Conservation (phyloP, 2,113 vertebrate species). For the Baryphthengus martii region DNA sequence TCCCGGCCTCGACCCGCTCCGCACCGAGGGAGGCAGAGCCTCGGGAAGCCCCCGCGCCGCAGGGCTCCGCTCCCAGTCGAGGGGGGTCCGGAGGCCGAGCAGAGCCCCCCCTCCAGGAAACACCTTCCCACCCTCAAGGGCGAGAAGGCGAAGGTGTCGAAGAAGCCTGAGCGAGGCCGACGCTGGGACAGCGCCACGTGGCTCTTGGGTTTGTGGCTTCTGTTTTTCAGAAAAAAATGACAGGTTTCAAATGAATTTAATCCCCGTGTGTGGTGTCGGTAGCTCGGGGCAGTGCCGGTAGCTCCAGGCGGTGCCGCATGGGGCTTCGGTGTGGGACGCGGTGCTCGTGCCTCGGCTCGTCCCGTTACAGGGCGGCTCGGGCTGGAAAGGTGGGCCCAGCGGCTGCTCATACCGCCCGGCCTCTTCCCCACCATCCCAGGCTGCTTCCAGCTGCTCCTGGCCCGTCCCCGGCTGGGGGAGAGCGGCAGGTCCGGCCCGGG, state of each 20-base stretch:
- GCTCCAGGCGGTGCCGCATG: too few species aligned
- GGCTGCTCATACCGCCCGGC: too few species aligned
- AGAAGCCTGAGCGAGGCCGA: background rate
- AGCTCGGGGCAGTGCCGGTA: fast-evolving
- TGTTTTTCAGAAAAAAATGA: background rate
- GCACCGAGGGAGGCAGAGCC: background rate
- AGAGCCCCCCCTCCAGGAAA: too few species aligned
- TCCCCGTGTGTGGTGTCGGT: too few species aligned
- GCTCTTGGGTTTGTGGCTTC: background rate
- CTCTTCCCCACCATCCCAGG: background rate
- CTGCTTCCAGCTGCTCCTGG: background rate
- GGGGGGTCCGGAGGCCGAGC: background rate
- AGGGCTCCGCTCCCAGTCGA: background rate
- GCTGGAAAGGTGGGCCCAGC: too few species aligned
- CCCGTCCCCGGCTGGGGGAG: fast-evolving
- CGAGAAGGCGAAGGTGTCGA: fast-evolving
- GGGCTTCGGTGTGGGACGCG: too few species aligned
- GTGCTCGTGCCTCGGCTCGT: too few species aligned
- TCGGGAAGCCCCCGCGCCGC: background rate
- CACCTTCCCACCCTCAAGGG: background rate
- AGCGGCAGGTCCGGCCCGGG: too few species aligned
- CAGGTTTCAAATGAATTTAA: background rate
- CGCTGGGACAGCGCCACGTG: fast-evolving
- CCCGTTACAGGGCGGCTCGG: too few species aligned
- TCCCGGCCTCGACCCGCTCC: fast-evolving